These are phyloP conservation scores for Polyploca ridens DNA, from an alignment of 2,888 invertebrate genomes.

Conservation along the genomic window DNA sequence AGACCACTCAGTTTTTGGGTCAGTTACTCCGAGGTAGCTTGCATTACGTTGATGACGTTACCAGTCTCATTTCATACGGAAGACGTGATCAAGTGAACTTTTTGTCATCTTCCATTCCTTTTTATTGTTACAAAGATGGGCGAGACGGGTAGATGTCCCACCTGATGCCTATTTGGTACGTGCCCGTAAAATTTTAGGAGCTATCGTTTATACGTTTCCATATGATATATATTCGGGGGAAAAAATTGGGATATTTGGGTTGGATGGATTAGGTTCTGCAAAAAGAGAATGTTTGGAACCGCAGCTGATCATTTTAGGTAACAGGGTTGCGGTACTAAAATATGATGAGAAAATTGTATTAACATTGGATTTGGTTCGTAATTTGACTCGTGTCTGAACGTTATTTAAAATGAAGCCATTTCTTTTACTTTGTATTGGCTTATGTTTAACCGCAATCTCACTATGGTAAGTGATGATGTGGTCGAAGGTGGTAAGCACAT, in stretches of 20 bases:
- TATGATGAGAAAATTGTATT: background rate
- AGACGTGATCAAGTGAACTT: slow-evolving; percentile 28
- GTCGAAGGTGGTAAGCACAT: no score
- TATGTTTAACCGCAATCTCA: no score
- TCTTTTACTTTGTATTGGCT: no score
- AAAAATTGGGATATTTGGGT: background rate
- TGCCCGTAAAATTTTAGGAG: slow-evolving; percentile 15
- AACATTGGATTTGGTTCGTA: background rate
- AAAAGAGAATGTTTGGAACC: background rate
- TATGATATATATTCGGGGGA: background rate
- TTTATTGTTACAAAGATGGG: slow-evolving; percentile 1
- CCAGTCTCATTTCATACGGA: slow-evolving; percentile 27
- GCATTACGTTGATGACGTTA: slow-evolving; percentile 45
- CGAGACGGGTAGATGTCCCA: background rate
- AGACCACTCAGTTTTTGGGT: slow-evolving; percentile 54
- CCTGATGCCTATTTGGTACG: slow-evolving; percentile 11
- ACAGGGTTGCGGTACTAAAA: background rate
- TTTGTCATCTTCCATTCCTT: slow-evolving; percentile 12
- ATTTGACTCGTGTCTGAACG: background rate
- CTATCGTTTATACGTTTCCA: background rate
- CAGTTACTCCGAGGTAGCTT: slow-evolving; percentile 47
- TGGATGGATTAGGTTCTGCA: slow-evolving; percentile 1
- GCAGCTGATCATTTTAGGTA: background rate
- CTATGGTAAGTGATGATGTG: no score
- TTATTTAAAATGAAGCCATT: background rate